Evolutionary conservation across 2,113 vertebrate species (phyloP), one percentile per base, ranked within the genome.

Genomic region (Crypturellus undulatus): DNA sequence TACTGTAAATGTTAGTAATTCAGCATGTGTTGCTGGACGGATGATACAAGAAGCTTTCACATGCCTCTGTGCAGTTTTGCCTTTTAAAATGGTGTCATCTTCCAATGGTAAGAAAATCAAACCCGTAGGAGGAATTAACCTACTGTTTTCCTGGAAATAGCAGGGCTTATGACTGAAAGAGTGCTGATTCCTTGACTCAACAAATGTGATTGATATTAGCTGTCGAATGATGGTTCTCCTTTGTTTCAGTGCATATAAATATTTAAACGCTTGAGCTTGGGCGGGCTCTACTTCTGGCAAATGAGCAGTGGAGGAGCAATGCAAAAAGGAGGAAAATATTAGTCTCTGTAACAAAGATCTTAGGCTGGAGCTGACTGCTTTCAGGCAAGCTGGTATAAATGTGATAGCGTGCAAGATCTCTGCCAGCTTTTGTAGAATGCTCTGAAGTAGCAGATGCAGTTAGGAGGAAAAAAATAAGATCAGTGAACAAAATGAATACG

Each of bases 21-120:
- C 6, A 4, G 52, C 6, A 3, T 58, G 8, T 34, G 16, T 14
- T 52, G 16, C 42, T 60, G 19, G 75, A 58, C 5, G 15, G 4
- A 12, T 60, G 2, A 14, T 40, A 30, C 3, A 47, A 14, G 20
- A 87, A 68, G 8, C 7, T 47, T 5, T 56, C 26, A 69, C 1
- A 0, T 70, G 68, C 40, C 12, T 84, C 60, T 77, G 1, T 47
- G n/a, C 14, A 36, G 8, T 36, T 8, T 0, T 52, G 13, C 1
- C 4, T 56, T 87, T 82, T 84, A 36, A 81, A 70, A 8, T 64
- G 6, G 0, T 60, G 43, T 81, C 10, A 4, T 70, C 32, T 83
- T 92, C 47, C 30, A 70, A 4, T 65, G 18, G 47, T 16, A 84
- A 72, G 72, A 70, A 80, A 52, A 69, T 43, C 3, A 83, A 70